A percentile compares a stretch with the other conserved stretches of the same genome.
These are phyloP conservation scores for Hiodon tergisus DNA, from an alignment of 2,113 vertebrate genomes.

Conservation along the genomic window DNA sequence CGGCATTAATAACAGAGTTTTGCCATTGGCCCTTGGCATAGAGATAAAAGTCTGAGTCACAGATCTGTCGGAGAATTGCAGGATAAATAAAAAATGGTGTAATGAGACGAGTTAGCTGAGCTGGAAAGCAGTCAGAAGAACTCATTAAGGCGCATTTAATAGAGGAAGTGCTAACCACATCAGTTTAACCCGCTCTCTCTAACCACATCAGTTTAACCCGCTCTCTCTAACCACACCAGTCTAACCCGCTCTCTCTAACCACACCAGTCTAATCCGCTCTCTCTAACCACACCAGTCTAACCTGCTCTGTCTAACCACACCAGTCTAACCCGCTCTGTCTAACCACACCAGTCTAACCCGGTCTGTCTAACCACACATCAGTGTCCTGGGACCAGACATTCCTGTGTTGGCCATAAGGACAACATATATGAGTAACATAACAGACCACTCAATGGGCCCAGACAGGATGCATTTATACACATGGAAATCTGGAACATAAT, in stretches of 20 bases:
- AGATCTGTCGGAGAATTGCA: conserved; percentile 52
- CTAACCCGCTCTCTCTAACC: too few species aligned
- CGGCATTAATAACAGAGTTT: conserved; percentile 58
- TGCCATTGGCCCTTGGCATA: conserved; percentile 45
- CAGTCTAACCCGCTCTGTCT: too few species aligned
- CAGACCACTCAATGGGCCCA: conserved; percentile 58
- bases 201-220: too few species aligned
- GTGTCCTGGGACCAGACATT: conserved; percentile 40
- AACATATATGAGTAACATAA: conserved; percentile 66
- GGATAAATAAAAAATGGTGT: conserved; percentile 42
- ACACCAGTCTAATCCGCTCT: too few species aligned
- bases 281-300: too few species aligned
- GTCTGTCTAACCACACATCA: too few species aligned
- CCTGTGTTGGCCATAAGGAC: conserved; percentile 59
- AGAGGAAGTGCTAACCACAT: too few species aligned
- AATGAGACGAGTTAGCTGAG: conserved; percentile 39
- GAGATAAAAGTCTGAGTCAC: conserved; percentile 54
- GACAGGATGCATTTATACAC: conserved; percentile 61
- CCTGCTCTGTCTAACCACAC: too few species aligned
- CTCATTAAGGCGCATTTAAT: conserved; percentile 14
- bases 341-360: too few species aligned
- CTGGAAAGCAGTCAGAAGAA: conserved; percentile 44
- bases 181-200: too few species aligned
- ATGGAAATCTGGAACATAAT: conserved; percentile 33
- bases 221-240: too few species aligned